phyloP scores from a whole-genome alignment of 2,888 invertebrate species.

The Drosophila ezoana region DNA sequence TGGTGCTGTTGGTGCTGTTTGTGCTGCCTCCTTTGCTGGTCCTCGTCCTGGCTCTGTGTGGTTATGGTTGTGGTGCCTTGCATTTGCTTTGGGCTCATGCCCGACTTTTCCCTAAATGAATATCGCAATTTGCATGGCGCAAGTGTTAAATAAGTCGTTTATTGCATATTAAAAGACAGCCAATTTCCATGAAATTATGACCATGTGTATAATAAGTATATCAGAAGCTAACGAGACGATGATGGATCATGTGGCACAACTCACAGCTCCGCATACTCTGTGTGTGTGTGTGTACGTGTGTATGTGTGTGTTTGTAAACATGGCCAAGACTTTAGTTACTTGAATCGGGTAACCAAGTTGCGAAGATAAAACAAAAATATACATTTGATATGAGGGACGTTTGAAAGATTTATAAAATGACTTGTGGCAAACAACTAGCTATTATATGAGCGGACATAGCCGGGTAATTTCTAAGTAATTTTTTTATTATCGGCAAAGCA shows the following conservation, averaged over 20 bases:
- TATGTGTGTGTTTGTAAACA: not conserved
- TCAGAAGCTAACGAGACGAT: conserved; percentile 66
- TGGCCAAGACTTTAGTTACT: not conserved
- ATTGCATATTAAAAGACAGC: conserved; percentile 75
- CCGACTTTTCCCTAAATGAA: conserved; percentile 71
- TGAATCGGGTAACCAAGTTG: not conserved
- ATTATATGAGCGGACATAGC: no score
- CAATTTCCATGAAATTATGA: conserved; percentile 75
- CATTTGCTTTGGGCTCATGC: conserved; percentile 37
- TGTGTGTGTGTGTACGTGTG: no score
- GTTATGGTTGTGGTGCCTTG: conserved; percentile 8
- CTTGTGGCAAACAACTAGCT: no score
- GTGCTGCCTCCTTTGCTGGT: conserved; percentile 3
- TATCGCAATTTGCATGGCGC: conserved; percentile 74
- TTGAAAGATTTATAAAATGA: no score
- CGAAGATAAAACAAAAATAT: not conserved
- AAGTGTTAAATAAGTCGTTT: conserved; percentile 80
- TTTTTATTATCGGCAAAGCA: no score
- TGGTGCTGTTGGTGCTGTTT: no score
- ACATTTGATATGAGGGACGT: no score
- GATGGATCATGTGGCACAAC: conserved; percentile 61
- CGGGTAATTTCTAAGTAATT: no score
- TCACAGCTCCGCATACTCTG: not conserved
- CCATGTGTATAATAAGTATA: conserved; percentile 56
- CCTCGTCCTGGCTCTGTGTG: conserved; percentile 20